phyloP scores from a whole-genome alignment of 2,888 invertebrate genomes.

The Brachypterus glaber region DNA sequence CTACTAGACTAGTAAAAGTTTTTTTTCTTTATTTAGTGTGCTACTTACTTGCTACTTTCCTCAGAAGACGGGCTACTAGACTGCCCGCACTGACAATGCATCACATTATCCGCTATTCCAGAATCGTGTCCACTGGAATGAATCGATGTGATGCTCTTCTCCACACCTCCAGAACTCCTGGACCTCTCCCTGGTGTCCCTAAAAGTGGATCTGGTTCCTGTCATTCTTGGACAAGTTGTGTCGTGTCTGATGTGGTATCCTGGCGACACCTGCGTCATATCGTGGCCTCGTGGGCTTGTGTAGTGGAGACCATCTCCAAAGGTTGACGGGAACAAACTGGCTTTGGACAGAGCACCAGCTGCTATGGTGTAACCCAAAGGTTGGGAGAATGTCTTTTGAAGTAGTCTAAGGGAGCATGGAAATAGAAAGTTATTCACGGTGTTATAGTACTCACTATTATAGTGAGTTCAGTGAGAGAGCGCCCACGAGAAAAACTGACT shows the following conservation, averaged over 20 bases:
- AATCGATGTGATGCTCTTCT: slow-evolving; percentile 68
- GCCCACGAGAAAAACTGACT: too few species aligned
- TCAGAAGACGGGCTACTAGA: slow-evolving; percentile 57
- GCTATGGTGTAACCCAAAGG: slow-evolving; percentile 34
- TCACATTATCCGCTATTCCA: slow-evolving; percentile 52
- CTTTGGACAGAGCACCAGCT: slow-evolving; percentile 36
- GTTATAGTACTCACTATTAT: too few species aligned
- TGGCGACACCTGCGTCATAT: slow-evolving; percentile 27
- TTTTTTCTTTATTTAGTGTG: too few species aligned
- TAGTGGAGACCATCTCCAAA: slow-evolving; percentile 40
- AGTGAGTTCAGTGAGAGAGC: too few species aligned
- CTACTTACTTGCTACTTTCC: slow-evolving; percentile 63
- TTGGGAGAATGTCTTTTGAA: slow-evolving; percentile 32
- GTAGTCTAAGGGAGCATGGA: slow-evolving; percentile 24
- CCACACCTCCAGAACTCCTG: slow-evolving; percentile 42
- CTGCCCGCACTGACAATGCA: slow-evolving; percentile 57
- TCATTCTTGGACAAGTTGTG: slow-evolving; percentile 28
- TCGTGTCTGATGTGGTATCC: slow-evolving; percentile 30
- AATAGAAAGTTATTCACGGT: slow-evolving; percentile 7
- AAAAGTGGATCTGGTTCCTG: slow-evolving; percentile 16
- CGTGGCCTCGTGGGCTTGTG: slow-evolving; percentile 34
- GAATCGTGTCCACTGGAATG: slow-evolving; percentile 78
- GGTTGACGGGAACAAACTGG: slow-evolving; percentile 39
- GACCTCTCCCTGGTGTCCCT: slow-evolving; percentile 31
- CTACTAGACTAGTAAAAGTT: too few species aligned